phyloP scores from a whole-genome alignment of 2,888 invertebrate species.

The Megaustenia siamemsis region DNA sequence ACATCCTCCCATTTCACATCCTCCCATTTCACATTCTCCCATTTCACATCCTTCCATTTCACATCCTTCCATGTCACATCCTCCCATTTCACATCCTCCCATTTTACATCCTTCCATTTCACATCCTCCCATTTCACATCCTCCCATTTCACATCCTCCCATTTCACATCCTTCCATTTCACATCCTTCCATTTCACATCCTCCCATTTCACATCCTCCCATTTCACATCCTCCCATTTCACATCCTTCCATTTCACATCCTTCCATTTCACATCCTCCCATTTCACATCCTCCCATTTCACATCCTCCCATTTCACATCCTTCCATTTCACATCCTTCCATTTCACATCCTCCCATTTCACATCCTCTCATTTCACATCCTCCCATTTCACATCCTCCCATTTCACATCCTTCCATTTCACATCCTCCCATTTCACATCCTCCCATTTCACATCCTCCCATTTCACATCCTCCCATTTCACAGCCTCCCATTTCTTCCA shows the following conservation, averaged over 20 bases:
- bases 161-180: background rate
- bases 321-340: background rate
- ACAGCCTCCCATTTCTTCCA: background rate
- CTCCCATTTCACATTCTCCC: too few relatives aligned
- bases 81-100: background rate
- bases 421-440: background rate
- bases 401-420: background rate
- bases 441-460: background rate
- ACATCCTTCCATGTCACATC: background rate
- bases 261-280: background rate
- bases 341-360: background rate
- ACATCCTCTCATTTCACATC: background rate
- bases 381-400: background rate
- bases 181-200: background rate
- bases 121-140: background rate
- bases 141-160: background rate
- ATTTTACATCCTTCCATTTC: background rate
- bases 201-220: background rate
- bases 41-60: background rate
- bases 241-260: constrained; percentile 21
- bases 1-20: background rate
- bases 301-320: background rate
- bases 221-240: background rate
- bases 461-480: background rate
- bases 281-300: background rate